Percentiles rank a stretch among this genome's conserved stretches.
phyloP scores from a whole-genome alignment of 2,888 invertebrate genomes.

The Myopa testacea region DNA sequence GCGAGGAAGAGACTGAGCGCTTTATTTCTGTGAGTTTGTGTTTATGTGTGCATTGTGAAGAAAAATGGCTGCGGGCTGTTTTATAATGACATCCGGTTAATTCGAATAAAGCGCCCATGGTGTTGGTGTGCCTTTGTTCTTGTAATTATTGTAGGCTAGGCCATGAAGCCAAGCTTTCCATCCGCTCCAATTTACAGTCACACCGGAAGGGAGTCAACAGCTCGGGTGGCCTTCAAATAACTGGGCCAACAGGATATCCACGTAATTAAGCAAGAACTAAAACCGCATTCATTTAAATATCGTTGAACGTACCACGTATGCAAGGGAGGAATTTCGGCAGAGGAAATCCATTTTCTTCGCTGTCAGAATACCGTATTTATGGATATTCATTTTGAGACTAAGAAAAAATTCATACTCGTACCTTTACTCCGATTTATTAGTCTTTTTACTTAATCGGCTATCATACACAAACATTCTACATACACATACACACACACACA shows the following conservation, averaged over 20 bases:
- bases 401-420: too few species aligned
- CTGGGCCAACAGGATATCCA: conserved; percentile 3
- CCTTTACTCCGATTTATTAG: too few species aligned
- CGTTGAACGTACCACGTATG: too few species aligned
- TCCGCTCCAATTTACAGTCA: not conserved
- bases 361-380: too few species aligned
- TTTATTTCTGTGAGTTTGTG: too few species aligned
- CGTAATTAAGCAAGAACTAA: not conserved
- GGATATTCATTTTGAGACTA: too few species aligned
- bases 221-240: conserved; percentile 21
- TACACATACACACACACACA: too few species aligned
- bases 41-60: not conserved
- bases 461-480: too few species aligned
- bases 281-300: too few species aligned
- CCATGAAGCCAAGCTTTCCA: not conserved
- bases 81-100: conserved; percentile 47
- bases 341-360: too few species aligned
- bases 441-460: too few species aligned
- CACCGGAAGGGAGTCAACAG: not conserved
- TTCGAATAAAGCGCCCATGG: not conserved
- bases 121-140: not conserved
- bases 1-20: not conserved
- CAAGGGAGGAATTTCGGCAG: too few species aligned
- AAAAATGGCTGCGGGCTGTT: conserved; percentile 44
- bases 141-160: not conserved